phyloP scores from a whole-genome alignment of 1,140 invertebrate genomes.

The Drosophila pruinosa region DNA sequence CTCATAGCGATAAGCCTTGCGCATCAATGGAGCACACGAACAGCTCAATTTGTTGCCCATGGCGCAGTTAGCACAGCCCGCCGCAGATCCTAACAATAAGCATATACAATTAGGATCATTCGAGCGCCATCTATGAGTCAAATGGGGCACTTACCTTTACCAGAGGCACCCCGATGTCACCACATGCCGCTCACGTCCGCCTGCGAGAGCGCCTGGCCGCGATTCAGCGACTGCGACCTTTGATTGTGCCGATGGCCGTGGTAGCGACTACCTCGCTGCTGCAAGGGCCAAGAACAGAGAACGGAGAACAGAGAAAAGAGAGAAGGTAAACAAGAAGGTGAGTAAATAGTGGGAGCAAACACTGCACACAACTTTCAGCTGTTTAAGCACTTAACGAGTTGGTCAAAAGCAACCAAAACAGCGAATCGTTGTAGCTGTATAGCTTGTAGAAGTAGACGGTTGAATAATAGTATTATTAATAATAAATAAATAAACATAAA shows the following conservation, averaged over 20 bases:
- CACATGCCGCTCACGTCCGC: slow-evolving; percentile 87
- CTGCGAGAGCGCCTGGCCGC: slow-evolving; percentile 86
- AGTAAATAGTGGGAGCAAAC: no score
- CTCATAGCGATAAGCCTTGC: slow-evolving; percentile 96
- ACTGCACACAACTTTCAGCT: no score
- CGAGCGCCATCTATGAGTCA: not conserved
- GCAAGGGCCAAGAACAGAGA: not conserved
- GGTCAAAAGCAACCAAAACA: no score
- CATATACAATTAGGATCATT: not conserved
- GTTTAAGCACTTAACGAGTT: no score
- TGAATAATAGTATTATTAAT: no score
- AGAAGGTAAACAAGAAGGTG: not conserved
- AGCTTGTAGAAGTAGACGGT: not conserved
- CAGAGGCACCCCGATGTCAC: slow-evolving; percentile 89
- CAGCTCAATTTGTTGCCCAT: slow-evolving; percentile 98
- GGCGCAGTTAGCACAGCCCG: slow-evolving; percentile 83
- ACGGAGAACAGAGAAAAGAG: not conserved
- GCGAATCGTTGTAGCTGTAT: no score
- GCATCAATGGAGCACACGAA: slow-evolving; percentile 95
- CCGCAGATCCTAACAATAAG: slow-evolving; percentile 59
- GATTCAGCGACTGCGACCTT: slow-evolving; percentile 88
- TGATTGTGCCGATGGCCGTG: slow-evolving; percentile 85
- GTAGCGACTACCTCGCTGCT: slow-evolving; percentile 80
- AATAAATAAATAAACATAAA: no score
- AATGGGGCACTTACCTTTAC: slow-evolving; percentile 78